Percentiles rank a stretch among this genome's conserved stretches.
These are phyloP conservation scores for Agrochola circellaris DNA, from an alignment of 2,888 invertebrate species.

Conservation along the genomic window DNA sequence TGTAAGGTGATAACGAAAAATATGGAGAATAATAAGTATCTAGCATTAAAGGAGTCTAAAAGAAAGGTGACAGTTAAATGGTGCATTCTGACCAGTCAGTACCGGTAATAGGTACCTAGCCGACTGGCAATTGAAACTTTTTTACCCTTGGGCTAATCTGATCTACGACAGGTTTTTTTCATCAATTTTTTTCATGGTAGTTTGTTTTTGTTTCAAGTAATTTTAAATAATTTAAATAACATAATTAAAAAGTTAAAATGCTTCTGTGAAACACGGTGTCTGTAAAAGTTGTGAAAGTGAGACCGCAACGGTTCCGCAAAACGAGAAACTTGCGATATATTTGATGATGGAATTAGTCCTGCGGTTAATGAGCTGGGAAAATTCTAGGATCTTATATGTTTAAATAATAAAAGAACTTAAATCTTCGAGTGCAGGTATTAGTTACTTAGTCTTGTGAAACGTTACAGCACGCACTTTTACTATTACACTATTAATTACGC, in stretches of 20 bases:
- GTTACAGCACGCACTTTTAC: not conserved
- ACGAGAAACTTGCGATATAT: conserved; percentile 51
- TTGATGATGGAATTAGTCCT: conserved; percentile 43
- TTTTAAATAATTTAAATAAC: conserved; percentile 5
- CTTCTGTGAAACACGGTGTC: conserved; percentile 33
- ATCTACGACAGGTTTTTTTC: too few species aligned
- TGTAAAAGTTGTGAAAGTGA: conserved; percentile 40
- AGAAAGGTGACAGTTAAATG: too few species aligned
- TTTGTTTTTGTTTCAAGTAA: too few species aligned
- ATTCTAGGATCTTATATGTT: conserved; percentile 3
- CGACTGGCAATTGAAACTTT: too few species aligned
- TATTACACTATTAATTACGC: too few species aligned
- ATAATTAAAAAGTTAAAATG: conserved; percentile 33
- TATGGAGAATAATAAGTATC: too few species aligned
- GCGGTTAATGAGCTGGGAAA: conserved; percentile 18
- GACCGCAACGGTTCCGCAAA: conserved; percentile 48
- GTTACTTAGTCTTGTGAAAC: not conserved
- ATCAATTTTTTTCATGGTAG: too few species aligned
- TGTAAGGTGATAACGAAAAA: not conserved
- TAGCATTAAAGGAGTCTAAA: too few species aligned
- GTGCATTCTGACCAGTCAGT: too few species aligned
- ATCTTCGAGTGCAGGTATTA: not conserved
- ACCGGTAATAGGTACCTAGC: too few species aligned
- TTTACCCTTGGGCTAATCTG: too few species aligned
- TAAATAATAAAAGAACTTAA: not conserved